phyloP scores from a whole-genome alignment of 2,797 vertebrate species.

The Typhlichthys eigenmanni region DNA sequence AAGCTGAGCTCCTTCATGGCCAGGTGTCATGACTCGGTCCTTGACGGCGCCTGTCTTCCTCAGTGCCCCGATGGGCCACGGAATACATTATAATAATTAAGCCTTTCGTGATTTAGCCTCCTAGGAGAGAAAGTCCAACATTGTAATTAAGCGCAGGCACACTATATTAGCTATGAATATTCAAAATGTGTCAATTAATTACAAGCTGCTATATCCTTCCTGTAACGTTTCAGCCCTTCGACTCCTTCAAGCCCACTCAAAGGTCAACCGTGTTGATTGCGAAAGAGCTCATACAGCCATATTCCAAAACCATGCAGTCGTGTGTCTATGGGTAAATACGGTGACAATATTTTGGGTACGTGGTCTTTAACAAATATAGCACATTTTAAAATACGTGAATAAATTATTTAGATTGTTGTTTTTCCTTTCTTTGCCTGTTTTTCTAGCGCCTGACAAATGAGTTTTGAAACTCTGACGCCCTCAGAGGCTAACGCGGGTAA shows the following conservation, averaged over 20 bases:
- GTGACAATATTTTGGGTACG: constrained; percentile 58
- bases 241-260: constrained; percentile 86
- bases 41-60: constrained; percentile 92
- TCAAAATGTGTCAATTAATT: constrained; percentile 99
- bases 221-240: constrained; percentile 86
- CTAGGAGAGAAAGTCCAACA: constrained; percentile 96
- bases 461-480: constrained; percentile 74
- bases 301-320: constrained; percentile 75
- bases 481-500: constrained; percentile 84
- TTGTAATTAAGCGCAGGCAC: constrained; percentile 98
- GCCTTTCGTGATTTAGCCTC: constrained; percentile 99
- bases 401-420: constrained; percentile 28
- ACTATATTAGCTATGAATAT: constrained; percentile 99
- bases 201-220: constrained; percentile 86
- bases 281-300: constrained; percentile 71
- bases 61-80: constrained; percentile 88
- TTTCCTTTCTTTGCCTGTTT: constrained; percentile 46
- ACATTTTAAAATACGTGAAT: constrained; percentile 33
- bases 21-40: constrained; percentile 95
- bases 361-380: constrained; percentile 26
- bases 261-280: constrained; percentile 79
- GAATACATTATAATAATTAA: constrained; percentile 99
- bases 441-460: constrained; percentile 52
- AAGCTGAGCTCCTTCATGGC: constrained; percentile 85
- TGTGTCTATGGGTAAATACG: constrained; percentile 75